phyloP scores from a whole-genome alignment of 2,797 vertebrate genomes.

The Sebastes trivittatus region DNA sequence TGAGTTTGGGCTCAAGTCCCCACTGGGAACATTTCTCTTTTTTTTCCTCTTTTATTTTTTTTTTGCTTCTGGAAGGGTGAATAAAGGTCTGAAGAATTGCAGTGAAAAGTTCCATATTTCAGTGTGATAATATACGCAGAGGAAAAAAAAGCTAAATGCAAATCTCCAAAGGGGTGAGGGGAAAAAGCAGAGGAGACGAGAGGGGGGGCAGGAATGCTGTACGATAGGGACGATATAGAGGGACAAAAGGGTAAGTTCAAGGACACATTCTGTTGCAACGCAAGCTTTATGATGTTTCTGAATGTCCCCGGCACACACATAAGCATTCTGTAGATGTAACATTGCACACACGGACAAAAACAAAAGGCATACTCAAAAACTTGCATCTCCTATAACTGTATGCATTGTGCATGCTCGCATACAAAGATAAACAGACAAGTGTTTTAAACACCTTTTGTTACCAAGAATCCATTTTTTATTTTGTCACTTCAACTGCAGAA shows the following conservation, averaged over 20 bases:
- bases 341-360: not conserved
- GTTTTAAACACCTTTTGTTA: not conserved
- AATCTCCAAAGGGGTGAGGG: constrained; percentile 43
- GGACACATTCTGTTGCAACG: constrained; percentile 21
- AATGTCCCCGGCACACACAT: not conserved
- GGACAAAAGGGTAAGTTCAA: constrained; percentile 33
- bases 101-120: constrained; percentile 55
- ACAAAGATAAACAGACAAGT: not conserved
- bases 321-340: not conserved
- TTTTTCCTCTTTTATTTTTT: not conserved
- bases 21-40: constrained; percentile 23
- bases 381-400: constrained; percentile 2
- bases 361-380: not conserved
- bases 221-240: constrained; percentile 23
- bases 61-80: constrained; percentile 43
- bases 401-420: constrained; percentile 33
- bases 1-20: constrained; percentile 49
- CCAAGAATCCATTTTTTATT: constrained; percentile 1
- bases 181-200: constrained; percentile 3
- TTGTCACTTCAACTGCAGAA: constrained; percentile 1
- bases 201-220: constrained; percentile 10
- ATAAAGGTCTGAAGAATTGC: constrained; percentile 50
- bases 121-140: constrained; percentile 47
- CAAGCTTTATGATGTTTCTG: constrained; percentile 28
- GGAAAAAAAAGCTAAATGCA: constrained; percentile 54